phyloP scores from a whole-genome alignment of 2,113 vertebrate species.

The Misgurnus mizolepis region DNA sequence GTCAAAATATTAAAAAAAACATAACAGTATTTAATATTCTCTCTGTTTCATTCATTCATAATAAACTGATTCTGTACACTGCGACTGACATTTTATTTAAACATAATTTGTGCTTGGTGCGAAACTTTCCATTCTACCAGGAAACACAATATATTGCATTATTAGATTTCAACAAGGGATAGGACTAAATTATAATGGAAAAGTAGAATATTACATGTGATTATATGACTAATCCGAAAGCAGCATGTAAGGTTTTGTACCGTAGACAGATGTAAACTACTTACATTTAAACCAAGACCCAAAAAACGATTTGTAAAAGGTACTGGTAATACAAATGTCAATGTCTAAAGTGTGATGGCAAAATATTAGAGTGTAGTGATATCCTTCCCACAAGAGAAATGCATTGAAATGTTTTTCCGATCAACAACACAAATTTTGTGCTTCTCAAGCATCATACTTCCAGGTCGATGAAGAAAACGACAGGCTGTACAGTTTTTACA shows the following conservation, averaged over 20 bases:
- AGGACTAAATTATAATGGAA: conserved; percentile 24
- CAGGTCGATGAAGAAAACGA: conserved; percentile 20
- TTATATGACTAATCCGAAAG: conserved; percentile 40
- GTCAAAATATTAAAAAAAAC: conserved; percentile 6
- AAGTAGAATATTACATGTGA: not conserved
- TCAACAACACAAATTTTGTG: conserved; percentile 47
- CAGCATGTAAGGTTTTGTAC: conserved; percentile 56
- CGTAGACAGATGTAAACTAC: conserved; percentile 38
- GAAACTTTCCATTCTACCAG: conserved; percentile 34
- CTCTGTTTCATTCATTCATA: conserved; percentile 5
- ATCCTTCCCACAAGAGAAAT: conserved; percentile 10
- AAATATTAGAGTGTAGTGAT: conserved; percentile 12
- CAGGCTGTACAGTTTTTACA: conserved; percentile 31
- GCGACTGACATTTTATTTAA: conserved; percentile 20
- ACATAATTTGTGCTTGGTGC: conserved; percentile 55
- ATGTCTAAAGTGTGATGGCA: not conserved
- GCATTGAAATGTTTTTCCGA: not conserved
- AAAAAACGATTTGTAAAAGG: not conserved
- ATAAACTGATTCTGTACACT: conserved; percentile 30
- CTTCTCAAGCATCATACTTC: conserved; percentile 41
- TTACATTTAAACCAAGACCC: conserved; percentile 19
- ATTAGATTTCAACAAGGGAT: conserved; percentile 27
- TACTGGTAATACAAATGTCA: conserved; percentile 29
- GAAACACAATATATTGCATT: conserved; percentile 54
- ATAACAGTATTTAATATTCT: conserved; percentile 14